These are phyloP conservation scores for Fistularia commersonii DNA, from an alignment of 2,797 vertebrate genomes.

Conservation along the genomic window DNA sequence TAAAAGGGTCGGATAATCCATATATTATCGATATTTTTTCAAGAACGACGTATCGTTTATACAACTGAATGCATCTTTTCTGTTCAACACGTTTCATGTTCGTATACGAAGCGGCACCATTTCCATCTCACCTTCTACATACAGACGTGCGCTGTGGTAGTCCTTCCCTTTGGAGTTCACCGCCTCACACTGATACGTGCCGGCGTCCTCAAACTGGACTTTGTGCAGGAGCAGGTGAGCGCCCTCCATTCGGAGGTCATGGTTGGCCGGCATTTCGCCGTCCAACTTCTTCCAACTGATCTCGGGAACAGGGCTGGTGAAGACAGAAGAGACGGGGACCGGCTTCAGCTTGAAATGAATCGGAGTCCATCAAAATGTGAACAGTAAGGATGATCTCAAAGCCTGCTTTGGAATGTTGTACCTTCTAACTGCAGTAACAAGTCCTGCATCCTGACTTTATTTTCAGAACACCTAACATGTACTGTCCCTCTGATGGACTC, in stretches of 20 bases:
- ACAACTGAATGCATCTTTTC: too few species aligned
- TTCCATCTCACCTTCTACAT: slow-evolving; percentile 83
- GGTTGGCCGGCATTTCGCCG: slow-evolving; percentile 79
- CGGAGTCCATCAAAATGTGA: neutral
- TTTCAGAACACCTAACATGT: too few species aligned
- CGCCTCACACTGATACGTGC: slow-evolving; percentile 88
- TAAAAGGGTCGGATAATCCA: too few species aligned
- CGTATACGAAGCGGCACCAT: neutral
- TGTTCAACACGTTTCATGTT: too few species aligned
- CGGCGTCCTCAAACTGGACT: slow-evolving; percentile 88
- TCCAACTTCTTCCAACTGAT: slow-evolving; percentile 88
- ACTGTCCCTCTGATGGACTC: too few species aligned
- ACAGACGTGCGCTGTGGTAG: slow-evolving; percentile 80
- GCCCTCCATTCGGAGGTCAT: slow-evolving; percentile 84
- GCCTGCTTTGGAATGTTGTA: too few species aligned
- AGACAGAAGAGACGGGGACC: slow-evolving; percentile 4
- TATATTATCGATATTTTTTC: too few species aligned
- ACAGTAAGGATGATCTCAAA: neutral
- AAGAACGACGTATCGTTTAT: too few species aligned
- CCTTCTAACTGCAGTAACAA: too few species aligned
- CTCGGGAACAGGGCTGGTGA: slow-evolving; percentile 87
- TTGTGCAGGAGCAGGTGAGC: slow-evolving; percentile 87
- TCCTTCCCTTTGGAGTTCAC: slow-evolving; percentile 91
- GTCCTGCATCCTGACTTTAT: too few species aligned
- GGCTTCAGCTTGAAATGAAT: neutral